Evolutionary conservation across 2,797 vertebrate genomes (phyloP).

Genomic region (Acanthopagrus latus): DNA sequence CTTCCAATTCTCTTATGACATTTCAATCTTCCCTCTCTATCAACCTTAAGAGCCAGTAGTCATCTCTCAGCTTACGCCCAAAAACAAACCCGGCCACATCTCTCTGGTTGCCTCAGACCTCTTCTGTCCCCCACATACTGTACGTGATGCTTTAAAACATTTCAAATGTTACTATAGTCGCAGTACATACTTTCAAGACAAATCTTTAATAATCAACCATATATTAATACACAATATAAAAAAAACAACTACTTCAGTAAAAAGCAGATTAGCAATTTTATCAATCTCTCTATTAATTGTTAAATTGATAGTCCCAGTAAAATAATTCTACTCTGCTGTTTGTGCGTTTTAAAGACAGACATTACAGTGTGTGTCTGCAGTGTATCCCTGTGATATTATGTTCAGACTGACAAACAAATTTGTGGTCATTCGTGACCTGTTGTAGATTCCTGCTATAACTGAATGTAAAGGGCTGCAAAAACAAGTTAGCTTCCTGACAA

Average conservation of each 20-base stretch:
- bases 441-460: not conserved
- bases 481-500: not conserved
- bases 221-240: not conserved
- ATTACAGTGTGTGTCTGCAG: not conserved
- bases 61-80: conserved; percentile 14
- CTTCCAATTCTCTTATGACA: conserved; percentile 13
- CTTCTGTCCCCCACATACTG: not conserved
- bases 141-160: not conserved
- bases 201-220: not conserved
- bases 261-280: not conserved
- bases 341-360: too few relatives aligned
- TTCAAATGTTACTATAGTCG: not conserved
- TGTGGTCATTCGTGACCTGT: not conserved
- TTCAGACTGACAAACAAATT: conserved; percentile 5
- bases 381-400: not conserved
- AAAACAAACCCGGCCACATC: not conserved
- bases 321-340: too few relatives aligned
- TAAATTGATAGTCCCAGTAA: too few relatives aligned
- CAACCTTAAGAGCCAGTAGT: conserved; percentile 22
- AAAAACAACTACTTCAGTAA: not conserved
- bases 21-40: conserved; percentile 38
- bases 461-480: not conserved
- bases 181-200: not conserved
- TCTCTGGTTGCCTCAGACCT: not conserved
- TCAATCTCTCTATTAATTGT: too few relatives aligned